Evolutionary conservation across 1,140 invertebrate genomes (phyloP), one percentile per base, ranked within the genome.

Genomic region (Palaemon carinicauda): DNA sequence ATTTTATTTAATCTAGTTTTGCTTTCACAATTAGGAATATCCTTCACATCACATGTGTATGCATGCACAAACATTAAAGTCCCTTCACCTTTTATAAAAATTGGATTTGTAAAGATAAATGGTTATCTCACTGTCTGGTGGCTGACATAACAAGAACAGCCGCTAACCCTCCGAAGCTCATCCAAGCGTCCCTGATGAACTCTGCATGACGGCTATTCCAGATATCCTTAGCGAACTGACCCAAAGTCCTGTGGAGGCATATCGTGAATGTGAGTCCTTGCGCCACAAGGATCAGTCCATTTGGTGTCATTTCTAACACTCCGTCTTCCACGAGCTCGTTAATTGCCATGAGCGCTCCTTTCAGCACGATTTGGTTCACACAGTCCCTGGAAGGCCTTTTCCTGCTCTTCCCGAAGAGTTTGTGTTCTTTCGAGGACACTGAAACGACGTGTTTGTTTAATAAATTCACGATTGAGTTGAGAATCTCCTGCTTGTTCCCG

Each of bases 121-220:
- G 7, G 21, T 27, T 10, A 31, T 24, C 19, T 86, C 77, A 80
- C 31, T 86, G 83, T 54, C 83, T 79, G 56, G 78, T 80, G 52
- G 83, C 41, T 14, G 83, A 86, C 21, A 86, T 80, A 19, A 86
- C 10, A 14, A 86, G 19, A 27, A 80, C 54, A 50, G 83, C 83
- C 17, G 65, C 83, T 3, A 84, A 27, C 15, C 83, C 79, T 60
- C 83, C 83, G 41, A 86, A 86, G 9, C 83, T 73, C 83, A 86
- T 86, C 83, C 83, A 86, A 12, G 83, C 78, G 51, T 86, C 83
- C n/a, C 77, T 54, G 31, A 86, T 50, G 24, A 80, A 41, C 69
- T 86, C 56, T 15, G 83, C 56, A 29, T 73, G 56, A 29, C 53
- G 12, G 27, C 83, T 86, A 56, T 80, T 56, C 83, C 83, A 86